Evolutionary conservation across 2,888 invertebrate genomes (phyloP).

Genomic region (Nephrotoma appendiculata): DNA sequence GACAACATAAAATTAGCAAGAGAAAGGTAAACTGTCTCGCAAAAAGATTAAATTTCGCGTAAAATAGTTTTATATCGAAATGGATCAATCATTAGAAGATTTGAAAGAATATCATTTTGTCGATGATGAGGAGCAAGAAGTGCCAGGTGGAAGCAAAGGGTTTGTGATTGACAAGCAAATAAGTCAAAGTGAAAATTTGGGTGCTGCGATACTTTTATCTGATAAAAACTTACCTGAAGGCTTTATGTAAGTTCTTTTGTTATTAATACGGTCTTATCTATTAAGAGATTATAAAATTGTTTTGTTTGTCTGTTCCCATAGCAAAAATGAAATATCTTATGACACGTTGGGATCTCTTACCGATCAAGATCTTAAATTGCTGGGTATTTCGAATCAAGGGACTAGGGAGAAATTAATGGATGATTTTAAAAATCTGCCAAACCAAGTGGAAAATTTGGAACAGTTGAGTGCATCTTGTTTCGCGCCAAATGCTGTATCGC

Average conservation of each 20-base stretch:
- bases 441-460: conserved; percentile 23
- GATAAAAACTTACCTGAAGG: neutral
- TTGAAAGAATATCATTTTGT: neutral
- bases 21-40: neutral
- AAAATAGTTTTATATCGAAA: neutral
- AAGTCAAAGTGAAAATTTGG: neutral
- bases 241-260: neutral
- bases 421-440: conserved; percentile 13
- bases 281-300: neutral
- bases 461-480: conserved; percentile 12
- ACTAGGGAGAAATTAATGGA: neutral
- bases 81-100: conserved; percentile 1
- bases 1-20: neutral
- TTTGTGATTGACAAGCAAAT: neutral
- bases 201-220: neutral
- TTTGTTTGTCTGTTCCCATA: neutral
- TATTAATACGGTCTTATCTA: neutral
- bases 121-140: neutral
- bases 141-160: neutral
- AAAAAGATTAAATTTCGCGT: neutral
- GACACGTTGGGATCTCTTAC: neutral
- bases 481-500: neutral
- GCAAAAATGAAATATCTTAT: neutral
- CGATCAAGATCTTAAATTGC: neutral
- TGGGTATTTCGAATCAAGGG: neutral